phyloP scores from a whole-genome alignment of 2,888 invertebrate genomes.

The Caenorhabditis sinica region DNA sequence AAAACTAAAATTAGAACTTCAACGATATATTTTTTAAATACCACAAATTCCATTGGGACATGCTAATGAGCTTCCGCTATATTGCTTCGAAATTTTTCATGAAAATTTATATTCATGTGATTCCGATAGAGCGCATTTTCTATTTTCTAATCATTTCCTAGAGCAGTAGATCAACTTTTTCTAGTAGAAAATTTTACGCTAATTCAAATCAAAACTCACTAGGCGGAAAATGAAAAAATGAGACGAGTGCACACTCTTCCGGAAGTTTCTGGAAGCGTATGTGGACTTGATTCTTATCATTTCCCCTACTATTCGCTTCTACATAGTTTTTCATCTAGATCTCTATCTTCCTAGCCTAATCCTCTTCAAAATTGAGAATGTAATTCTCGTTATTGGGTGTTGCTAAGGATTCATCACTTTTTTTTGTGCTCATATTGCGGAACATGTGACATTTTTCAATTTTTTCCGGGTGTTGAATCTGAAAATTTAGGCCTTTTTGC shows the following conservation, averaged over 20 bases:
- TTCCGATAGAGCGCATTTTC: too few relatives aligned
- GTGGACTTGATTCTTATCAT: too few relatives aligned
- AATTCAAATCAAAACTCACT: background rate
- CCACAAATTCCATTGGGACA: too few relatives aligned
- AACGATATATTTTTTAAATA: too few relatives aligned
- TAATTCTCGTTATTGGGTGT: background rate
- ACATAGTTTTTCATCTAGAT: background rate
- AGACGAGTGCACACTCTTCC: background rate
- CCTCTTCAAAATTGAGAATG: background rate
- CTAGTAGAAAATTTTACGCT: background rate
- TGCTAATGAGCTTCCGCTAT: too few relatives aligned
- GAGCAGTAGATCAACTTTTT: background rate
- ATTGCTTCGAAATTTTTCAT: conserved; percentile 15
- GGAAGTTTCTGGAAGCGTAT: background rate
- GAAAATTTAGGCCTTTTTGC: too few relatives aligned
- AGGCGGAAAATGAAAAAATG: too few relatives aligned
- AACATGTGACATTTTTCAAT: background rate
- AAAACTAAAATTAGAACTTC: too few relatives aligned
- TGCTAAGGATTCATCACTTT: background rate
- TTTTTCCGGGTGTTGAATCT: too few relatives aligned
- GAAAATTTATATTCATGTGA: too few relatives aligned
- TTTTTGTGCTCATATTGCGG: background rate
- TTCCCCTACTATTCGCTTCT: too few relatives aligned
- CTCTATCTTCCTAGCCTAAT: background rate
- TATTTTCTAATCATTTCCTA: background rate